phyloP scores from a whole-genome alignment of 1,140 invertebrate species.

The Magallana gigas region DNA sequence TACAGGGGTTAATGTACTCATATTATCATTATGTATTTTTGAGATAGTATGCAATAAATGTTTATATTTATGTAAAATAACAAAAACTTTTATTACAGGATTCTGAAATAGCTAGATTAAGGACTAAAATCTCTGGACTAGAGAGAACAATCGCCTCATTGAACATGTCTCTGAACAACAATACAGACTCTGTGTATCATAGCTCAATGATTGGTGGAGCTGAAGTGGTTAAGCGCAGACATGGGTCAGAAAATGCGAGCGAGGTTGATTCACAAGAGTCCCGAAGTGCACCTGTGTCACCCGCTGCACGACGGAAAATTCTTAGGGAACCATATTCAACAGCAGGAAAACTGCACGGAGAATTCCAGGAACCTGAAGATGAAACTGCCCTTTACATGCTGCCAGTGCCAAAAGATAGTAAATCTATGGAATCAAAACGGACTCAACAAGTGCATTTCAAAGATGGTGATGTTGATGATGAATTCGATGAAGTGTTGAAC shows the following conservation, averaged over 20 bases:
- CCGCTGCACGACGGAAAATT: neutral
- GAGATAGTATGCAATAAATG: no score
- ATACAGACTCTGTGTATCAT: constrained; percentile 49
- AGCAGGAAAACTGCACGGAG: constrained; percentile 13
- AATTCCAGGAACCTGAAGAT: constrained; percentile 31
- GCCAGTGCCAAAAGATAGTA: constrained; percentile 13
- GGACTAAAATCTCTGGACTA: constrained; percentile 68
- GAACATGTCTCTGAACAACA: constrained; percentile 53
- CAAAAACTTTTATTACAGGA: constrained; percentile 54
- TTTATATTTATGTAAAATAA: no score
- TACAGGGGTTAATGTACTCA: no score
- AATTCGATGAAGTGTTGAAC: constrained; percentile 28
- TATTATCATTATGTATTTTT: no score
- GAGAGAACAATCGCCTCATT: constrained; percentile 62
- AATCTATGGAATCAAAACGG: neutral
- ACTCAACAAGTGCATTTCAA: constrained; percentile 36
- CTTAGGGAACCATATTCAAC: constrained; percentile 25
- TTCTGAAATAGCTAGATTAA: constrained; percentile 69
- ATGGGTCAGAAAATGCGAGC: neutral
- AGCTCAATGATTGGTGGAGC: constrained; percentile 46
- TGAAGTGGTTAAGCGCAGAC: constrained; percentile 4
- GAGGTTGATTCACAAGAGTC: neutral
- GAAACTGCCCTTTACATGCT: constrained; percentile 13
- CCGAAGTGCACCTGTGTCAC: constrained; percentile 11
- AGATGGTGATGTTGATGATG: constrained; percentile 42